phyloP scores from a whole-genome alignment of 2,113 vertebrate species.

The Sylvilagus bachmani region DNA sequence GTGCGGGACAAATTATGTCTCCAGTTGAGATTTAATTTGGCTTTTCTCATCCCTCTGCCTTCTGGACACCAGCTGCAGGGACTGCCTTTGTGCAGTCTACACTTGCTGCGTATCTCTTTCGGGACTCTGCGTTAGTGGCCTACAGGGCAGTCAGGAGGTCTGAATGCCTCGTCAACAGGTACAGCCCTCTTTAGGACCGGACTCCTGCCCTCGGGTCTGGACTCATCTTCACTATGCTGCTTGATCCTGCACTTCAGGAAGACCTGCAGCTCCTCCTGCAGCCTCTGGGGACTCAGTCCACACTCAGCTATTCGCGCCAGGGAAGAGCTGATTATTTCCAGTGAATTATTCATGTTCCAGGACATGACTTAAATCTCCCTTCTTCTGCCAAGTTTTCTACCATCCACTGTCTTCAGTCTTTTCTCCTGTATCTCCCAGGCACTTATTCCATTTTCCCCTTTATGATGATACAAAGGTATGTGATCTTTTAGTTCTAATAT shows the following conservation, averaged over 20 bases:
- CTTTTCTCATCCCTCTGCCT: constrained; percentile 42
- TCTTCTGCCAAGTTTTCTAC: background rate
- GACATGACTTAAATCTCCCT: background rate
- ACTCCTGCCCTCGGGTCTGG: background rate
- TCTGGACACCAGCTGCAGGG: constrained; percentile 24
- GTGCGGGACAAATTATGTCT: background rate
- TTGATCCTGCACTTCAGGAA: background rate
- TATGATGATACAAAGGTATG: background rate
- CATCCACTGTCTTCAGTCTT: background rate
- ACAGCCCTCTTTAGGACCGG: background rate
- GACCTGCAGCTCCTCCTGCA: background rate
- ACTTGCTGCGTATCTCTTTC: background rate
- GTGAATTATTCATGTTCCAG: background rate
- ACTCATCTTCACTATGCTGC: background rate
- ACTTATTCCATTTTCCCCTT: background rate
- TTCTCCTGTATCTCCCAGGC: background rate
- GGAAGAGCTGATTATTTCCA: background rate
- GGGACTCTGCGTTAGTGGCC: background rate
- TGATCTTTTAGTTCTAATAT: background rate
- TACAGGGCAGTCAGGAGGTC: background rate
- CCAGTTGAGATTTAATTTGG: constrained; percentile 14
- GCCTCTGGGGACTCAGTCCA: background rate
- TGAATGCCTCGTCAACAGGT: background rate
- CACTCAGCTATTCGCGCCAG: background rate
- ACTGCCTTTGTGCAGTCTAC: background rate